Percentiles rank a stretch among this genome's conserved stretches.
phyloP scores from a whole-genome alignment of 2,797 vertebrate species.

The Balearica regulorum region DNA sequence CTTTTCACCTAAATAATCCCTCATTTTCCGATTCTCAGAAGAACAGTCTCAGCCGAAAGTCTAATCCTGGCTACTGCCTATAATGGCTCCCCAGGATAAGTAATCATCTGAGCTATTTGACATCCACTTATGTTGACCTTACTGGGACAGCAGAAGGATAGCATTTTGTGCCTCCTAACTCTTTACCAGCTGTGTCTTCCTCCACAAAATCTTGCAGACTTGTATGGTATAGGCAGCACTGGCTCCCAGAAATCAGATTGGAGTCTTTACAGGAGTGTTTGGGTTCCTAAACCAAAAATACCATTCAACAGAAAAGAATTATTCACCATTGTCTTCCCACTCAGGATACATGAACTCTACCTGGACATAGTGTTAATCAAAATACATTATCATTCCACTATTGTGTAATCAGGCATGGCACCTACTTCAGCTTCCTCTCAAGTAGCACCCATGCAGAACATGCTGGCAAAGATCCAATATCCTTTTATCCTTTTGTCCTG shows the following conservation, averaged over 20 bases:
- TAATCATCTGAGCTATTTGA: constrained; percentile 56
- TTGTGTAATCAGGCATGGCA: background rate
- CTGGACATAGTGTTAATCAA: background rate
- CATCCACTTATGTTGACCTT: constrained; percentile 47
- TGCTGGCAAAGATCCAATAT: background rate
- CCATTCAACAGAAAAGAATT: background rate
- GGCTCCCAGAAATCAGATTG: background rate
- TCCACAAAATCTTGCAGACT: background rate
- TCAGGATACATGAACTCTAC: background rate
- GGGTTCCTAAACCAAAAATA: background rate
- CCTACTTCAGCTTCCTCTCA: background rate
- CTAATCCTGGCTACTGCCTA: constrained; percentile 47
- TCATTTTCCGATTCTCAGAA: constrained; percentile 54
- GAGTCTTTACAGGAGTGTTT: background rate
- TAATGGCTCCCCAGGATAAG: constrained; percentile 45
- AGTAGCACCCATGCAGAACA: background rate
- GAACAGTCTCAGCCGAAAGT: constrained; percentile 43
- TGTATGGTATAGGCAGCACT: background rate
- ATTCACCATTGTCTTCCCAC: background rate
- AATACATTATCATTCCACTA: background rate
- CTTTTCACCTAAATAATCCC: constrained; percentile 64
- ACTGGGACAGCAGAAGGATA: background rate
- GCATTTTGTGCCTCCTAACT: background rate
- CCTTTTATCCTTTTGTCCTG: background rate
- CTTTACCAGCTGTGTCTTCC: background rate